Base-by-base conservation (phyloP, 2,888 invertebrate species). In the Epinotia brunnichana region DNA sequence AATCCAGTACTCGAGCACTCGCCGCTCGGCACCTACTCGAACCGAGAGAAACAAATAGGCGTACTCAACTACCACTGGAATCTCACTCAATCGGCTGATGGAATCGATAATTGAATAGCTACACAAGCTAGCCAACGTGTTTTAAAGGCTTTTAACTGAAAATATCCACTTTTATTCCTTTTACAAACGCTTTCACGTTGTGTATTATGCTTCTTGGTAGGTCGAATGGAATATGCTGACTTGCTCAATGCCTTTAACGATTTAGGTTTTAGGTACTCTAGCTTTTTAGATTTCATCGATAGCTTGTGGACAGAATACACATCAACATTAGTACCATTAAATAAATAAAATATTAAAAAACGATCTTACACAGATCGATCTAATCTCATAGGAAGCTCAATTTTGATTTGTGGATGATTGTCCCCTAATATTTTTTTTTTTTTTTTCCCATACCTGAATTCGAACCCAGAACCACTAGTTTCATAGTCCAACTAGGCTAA, bases 81-180 rank as follows among this genome's bases (percentile, higher is more conserved):
- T 72, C 72, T 67, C 71, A 60, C 68, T 62, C 73, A 69, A 73
- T 73, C 73, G 62, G 41, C 68, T 59, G 73, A 73, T 73, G 73
- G 73, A 73, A 69, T 73, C 73, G 73, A 73, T 73, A 73, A 73
- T 73, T 73, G 73, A 73, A 69, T 73, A 59, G 72, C 72, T 60
- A 73, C 73, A 73, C 73, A 68, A 73, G 62, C 63, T 56, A 67
- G 54, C 72, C 61, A 72, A 61, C 67, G 67, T 72, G 72, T 72
- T 72, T 72, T 67, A 67, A 67, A 61, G 72, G 72, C 61, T 72
- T 67, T 72, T 72, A 72, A 72, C 54, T 54, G 21, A 56, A 67
- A 54, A 61, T 56, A 54, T 54, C 35, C 67, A 62, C 67, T 61
- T 67, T 67, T 66, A 69, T 63, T 70, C 21, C 54, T 56, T 66